phyloP scores from a whole-genome alignment of 92 coral and sea anemone genomes.

The Palythoa caribaeorum region DNA sequence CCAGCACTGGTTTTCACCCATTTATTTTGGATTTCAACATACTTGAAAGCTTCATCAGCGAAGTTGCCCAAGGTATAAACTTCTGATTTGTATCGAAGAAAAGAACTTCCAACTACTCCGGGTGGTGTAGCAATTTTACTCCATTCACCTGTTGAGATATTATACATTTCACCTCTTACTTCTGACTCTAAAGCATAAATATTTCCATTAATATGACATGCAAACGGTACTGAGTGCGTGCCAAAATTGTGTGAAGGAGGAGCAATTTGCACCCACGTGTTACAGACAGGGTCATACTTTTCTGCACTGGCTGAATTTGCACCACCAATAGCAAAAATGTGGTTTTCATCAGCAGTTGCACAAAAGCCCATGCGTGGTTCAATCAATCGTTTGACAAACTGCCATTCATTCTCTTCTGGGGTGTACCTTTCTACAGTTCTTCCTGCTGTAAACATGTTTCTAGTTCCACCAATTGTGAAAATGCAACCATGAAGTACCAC shows the following conservation, averaged over 20 bases:
- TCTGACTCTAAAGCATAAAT: slow-evolving; percentile 66
- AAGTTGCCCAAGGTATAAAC: background rate
- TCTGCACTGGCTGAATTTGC: slow-evolving; percentile 57
- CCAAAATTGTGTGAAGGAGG: slow-evolving; percentile 48
- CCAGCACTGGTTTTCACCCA: background rate
- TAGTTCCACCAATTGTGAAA: slow-evolving; percentile 78
- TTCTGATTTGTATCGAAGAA: background rate
- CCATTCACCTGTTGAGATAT: slow-evolving; percentile 58
- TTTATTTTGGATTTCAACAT: slow-evolving; percentile 1
- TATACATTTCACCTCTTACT: slow-evolving; percentile 63
- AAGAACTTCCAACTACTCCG: background rate
- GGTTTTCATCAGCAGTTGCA: slow-evolving; percentile 55
- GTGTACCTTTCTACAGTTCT: slow-evolving; percentile 76
- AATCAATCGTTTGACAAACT: slow-evolving; percentile 54
- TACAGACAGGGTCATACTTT: slow-evolving; percentile 52
- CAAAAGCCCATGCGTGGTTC: slow-evolving; percentile 60
- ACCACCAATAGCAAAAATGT: slow-evolving; percentile 76
- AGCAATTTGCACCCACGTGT: slow-evolving; percentile 70
- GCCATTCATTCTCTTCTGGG: slow-evolving; percentile 62
- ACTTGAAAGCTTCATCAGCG: background rate
- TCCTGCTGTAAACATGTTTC: background rate
- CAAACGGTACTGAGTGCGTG: background rate
- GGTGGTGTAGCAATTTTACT: slow-evolving; percentile 3
- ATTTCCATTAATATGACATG: slow-evolving; percentile 51
- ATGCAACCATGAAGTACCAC: slow-evolving; percentile 57